Percentiles rank a stretch among this genome's conserved stretches.
These are phyloP conservation scores for Hylaeus volcanicus DNA, from an alignment of 1,140 invertebrate species.

Conservation along the genomic window DNA sequence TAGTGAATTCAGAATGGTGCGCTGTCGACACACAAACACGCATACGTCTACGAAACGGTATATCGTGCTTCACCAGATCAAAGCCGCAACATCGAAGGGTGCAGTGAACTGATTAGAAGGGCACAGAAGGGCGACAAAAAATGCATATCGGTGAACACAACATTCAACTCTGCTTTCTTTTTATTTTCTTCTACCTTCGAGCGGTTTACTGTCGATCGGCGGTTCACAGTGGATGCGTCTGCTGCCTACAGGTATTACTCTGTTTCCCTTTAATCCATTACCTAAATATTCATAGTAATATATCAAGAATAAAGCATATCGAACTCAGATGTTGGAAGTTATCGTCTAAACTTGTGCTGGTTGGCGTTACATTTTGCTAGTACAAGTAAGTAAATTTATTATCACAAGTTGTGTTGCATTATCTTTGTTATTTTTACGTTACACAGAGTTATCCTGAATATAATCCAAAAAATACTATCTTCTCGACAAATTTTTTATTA, in stretches of 20 bases:
- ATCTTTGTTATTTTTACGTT: too few species aligned
- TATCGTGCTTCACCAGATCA: neutral
- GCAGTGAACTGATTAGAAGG: neutral
- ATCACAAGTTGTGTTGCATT: too few species aligned
- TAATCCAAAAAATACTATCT: too few species aligned
- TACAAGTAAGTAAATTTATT: too few species aligned
- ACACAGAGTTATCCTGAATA: too few species aligned
- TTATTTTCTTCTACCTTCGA: slow-evolving; percentile 70
- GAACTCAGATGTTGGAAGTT: too few species aligned
- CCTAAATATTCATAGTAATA: slow-evolving; percentile 69
- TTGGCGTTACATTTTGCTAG: neutral
- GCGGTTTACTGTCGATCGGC: slow-evolving; percentile 82
- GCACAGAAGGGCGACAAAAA: too few species aligned
- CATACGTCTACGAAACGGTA: neutral
- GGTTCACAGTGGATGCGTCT: slow-evolving; percentile 88
- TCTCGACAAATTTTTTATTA: too few species aligned
- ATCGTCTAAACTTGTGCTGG: too few species aligned
- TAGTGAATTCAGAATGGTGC: neutral
- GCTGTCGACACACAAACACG: neutral
- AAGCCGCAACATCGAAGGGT: slow-evolving; percentile 8
- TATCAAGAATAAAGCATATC: slow-evolving; percentile 6
- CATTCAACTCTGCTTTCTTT: slow-evolving; percentile 8
- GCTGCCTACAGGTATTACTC: slow-evolving; percentile 87
- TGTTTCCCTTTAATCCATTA: slow-evolving; percentile 85
- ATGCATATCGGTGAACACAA: slow-evolving; percentile 19